Conservation (phyloP, 2,888 invertebrate species). For the Megamerina dolium region DNA sequence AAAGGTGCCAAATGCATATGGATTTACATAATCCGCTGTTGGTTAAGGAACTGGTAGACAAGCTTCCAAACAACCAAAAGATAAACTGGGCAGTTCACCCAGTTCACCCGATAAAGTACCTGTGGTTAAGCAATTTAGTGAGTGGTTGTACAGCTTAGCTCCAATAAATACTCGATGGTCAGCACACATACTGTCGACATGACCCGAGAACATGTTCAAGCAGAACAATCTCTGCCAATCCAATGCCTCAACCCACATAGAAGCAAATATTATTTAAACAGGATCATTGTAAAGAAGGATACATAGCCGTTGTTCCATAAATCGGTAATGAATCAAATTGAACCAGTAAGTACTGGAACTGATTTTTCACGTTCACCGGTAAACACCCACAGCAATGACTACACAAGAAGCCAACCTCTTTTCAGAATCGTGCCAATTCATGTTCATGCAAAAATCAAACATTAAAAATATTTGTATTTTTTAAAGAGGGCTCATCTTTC, state of each 20-base stretch:
- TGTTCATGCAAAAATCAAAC: too few species aligned
- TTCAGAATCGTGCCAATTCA: too few species aligned
- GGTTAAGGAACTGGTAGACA: slow-evolving; percentile 4
- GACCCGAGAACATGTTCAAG: not conserved
- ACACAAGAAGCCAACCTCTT: not conserved
- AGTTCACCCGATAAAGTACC: not conserved
- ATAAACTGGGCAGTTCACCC: slow-evolving; percentile 2
- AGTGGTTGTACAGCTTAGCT: slow-evolving; percentile 4
- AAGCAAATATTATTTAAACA: not conserved
- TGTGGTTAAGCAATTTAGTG: slow-evolving; percentile 2
- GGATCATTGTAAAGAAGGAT: not conserved
- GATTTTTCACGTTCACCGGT: too few species aligned
- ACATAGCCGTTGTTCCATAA: not conserved
- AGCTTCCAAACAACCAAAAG: slow-evolving; percentile 4
- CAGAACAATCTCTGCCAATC: not conserved
- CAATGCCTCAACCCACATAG: not conserved
- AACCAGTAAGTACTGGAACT: not conserved
- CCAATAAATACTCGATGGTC: not conserved
- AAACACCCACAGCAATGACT: too few species aligned
- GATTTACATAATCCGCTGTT: slow-evolving; percentile 1
- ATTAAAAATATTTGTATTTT: too few species aligned
- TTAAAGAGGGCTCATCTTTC: not conserved
- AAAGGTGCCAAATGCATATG: slow-evolving; percentile 3
- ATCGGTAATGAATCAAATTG: not conserved
- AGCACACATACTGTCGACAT: not conserved